Evolutionary conservation across 2,797 vertebrate genomes (phyloP), one percentile per base, ranked within the genome.

Genomic region (Euphonia xanthogaster): DNA sequence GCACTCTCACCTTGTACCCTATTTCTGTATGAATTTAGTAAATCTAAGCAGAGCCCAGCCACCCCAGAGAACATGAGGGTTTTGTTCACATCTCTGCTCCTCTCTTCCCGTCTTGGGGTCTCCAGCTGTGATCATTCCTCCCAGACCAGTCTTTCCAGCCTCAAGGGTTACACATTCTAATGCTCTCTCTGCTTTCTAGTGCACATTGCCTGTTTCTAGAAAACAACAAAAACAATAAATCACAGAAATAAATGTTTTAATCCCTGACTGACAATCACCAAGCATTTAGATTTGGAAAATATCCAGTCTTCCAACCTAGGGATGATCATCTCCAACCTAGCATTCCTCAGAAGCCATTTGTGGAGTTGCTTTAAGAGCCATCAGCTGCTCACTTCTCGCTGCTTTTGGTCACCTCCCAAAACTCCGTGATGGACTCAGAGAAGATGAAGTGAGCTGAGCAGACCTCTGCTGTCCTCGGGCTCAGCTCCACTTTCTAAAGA

Each of bases 341-440:
- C 57, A 77, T 67, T 68, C 55, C 71, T 88, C 70, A 77, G 76
- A 67, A 95, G 65, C 37, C 28, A 9, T 91, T 80, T 83, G 65
- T 54, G 47, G 40, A 55, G 60, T 7, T 93, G 47, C 84, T 91
- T 53, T 53, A 58, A 62, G 60, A 77, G 66, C 55, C 1, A 0
- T 60, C 55, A 70, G 1, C 60, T 33, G 53, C 71, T 92, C 54
- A 2, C 31, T 71, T 40, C 71, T 78, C 23, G 0, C 28, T 39
- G 58, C 72, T 91, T 75, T 90, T 92, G 91, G 66, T 93, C 50
- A 42, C 50, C 45, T 87, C 92, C 81, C 85, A 75, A 37, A 96
- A 51, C 47, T 54, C 50, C 1, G 6, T 8, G 73, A 6, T 11
- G 48, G 45, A 11, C 42, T 87, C 45, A 5, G 51, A 80, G 91